Percentiles rank a stretch among this genome's conserved stretches.
These are phyloP conservation scores for Mythimna ferrago DNA, from an alignment of 2,888 invertebrate genomes.

Conservation along the genomic window DNA sequence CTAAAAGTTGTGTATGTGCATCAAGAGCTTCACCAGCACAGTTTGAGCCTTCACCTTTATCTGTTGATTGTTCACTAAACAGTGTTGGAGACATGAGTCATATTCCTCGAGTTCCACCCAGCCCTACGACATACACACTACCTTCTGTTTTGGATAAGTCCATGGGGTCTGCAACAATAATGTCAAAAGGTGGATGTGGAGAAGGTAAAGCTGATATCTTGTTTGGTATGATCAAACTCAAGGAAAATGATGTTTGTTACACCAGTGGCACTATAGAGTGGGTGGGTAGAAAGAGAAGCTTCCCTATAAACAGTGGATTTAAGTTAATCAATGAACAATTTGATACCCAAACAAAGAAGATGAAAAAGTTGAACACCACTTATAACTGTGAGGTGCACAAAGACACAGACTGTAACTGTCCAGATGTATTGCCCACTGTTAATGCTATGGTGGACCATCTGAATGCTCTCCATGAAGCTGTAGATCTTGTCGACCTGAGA, in stretches of 20 bases:
- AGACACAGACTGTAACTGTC: slow-evolving; percentile 83
- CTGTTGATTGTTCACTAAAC: slow-evolving; percentile 59
- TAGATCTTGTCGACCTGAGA: slow-evolving; percentile 89
- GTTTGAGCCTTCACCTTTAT: slow-evolving; percentile 37
- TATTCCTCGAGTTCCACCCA: slow-evolving; percentile 82
- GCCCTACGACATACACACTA: slow-evolving; percentile 79
- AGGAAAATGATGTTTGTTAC: slow-evolving; percentile 86
- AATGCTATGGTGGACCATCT: slow-evolving; percentile 90
- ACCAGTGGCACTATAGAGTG: slow-evolving; percentile 88
- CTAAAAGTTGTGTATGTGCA: slow-evolving; percentile 32
- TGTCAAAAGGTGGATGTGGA: slow-evolving; percentile 49
- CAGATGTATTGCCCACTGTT: slow-evolving; percentile 86
- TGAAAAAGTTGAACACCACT: slow-evolving; percentile 72
- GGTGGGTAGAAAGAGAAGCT: slow-evolving; percentile 86
- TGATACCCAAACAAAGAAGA: slow-evolving; percentile 75
- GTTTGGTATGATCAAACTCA: slow-evolving; percentile 86
- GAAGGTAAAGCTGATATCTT: slow-evolving; percentile 65
- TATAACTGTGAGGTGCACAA: slow-evolving; percentile 66
- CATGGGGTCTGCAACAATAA: slow-evolving; percentile 47
- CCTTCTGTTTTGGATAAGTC: slow-evolving; percentile 76
- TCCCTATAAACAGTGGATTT: slow-evolving; percentile 85
- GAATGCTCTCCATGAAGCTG: slow-evolving; percentile 89
- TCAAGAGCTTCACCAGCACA: slow-evolving; percentile 29
- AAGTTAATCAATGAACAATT: slow-evolving; percentile 78
- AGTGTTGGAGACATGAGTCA: slow-evolving; percentile 83